A percentile compares a stretch with the other conserved stretches of the same genome.
These are phyloP conservation scores for Apocrypta bakeri DNA, from an alignment of 1,140 invertebrate species.

Conservation along the genomic window DNA sequence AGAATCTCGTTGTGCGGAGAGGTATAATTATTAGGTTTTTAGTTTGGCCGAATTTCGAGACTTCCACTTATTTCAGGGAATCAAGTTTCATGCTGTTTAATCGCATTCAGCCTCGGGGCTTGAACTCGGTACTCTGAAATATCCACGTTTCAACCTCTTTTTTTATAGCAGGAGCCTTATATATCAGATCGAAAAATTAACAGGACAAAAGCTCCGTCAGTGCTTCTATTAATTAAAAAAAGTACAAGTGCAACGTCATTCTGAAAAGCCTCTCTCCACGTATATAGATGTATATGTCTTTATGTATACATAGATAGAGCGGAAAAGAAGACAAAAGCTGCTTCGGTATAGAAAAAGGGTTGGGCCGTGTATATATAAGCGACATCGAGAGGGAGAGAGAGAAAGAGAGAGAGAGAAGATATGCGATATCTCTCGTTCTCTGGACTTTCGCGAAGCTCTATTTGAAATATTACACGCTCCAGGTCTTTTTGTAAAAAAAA, in stretches of 20 bases:
- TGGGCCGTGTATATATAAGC: not conserved
- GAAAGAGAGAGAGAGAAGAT: not conserved
- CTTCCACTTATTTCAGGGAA: no score
- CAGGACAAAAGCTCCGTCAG: not conserved
- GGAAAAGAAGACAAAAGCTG: not conserved
- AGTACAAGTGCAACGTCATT: not conserved
- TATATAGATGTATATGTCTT: no score
- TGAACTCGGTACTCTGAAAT: no score
- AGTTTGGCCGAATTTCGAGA: no score
- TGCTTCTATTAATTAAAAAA: not conserved
- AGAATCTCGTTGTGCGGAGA: no score
- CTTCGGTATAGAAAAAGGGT: not conserved
- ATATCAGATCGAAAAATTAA: not conserved
- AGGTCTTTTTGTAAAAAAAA: not conserved
- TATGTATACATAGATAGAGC: no score
- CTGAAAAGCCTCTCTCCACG: not conserved
- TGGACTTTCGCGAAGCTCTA: not conserved
- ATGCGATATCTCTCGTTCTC: not conserved
- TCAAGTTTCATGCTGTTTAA: no score
- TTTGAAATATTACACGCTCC: not conserved
- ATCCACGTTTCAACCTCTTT: no score
- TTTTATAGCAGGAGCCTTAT: not conserved
- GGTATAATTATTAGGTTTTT: no score
- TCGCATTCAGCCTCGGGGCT: no score
- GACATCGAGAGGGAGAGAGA: no score